Conservation (phyloP, 2,797 vertebrate species). For the Notolabrus celidotus region DNA sequence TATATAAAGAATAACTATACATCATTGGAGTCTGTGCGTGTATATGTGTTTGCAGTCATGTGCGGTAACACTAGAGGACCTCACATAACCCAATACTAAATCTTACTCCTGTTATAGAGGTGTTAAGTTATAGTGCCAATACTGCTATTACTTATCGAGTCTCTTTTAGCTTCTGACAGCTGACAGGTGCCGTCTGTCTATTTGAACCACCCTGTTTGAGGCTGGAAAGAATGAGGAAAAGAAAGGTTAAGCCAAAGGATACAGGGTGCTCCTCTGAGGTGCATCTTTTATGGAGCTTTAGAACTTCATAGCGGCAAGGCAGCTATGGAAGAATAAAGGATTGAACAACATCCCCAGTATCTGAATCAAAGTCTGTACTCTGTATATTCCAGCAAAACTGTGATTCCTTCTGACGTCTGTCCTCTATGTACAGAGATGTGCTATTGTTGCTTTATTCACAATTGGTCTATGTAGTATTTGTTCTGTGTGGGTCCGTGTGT, state of each 20-base stretch:
- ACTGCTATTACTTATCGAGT: constrained; percentile 15
- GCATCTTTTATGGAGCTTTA: neutral
- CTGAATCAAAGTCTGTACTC: neutral
- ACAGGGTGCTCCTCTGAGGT: neutral
- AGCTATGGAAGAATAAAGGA: neutral
- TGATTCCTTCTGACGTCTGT: constrained; percentile 2
- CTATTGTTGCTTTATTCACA: neutral
- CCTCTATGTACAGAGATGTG: neutral
- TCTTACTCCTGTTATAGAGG: constrained; percentile 18
- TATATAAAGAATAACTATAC: constrained; percentile 8
- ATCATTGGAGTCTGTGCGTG: neutral
- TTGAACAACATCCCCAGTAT: neutral
- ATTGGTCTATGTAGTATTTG: neutral
- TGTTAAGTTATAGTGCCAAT: constrained; percentile 29
- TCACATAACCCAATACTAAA: constrained; percentile 14
- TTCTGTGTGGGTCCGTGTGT: neutral
- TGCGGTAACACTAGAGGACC: neutral
- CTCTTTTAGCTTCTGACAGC: constrained; percentile 34
- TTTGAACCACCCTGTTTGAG: neutral
- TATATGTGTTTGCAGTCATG: neutral
- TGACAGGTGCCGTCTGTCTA: constrained; percentile 10
- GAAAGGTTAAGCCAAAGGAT: neutral
- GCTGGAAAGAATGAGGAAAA: neutral
- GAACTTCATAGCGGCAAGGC: neutral
- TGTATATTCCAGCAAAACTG: constrained; percentile 6